These are phyloP conservation scores for Lampropteryx suffumata DNA, from an alignment of 2,888 invertebrate species.

Conservation along the genomic window DNA sequence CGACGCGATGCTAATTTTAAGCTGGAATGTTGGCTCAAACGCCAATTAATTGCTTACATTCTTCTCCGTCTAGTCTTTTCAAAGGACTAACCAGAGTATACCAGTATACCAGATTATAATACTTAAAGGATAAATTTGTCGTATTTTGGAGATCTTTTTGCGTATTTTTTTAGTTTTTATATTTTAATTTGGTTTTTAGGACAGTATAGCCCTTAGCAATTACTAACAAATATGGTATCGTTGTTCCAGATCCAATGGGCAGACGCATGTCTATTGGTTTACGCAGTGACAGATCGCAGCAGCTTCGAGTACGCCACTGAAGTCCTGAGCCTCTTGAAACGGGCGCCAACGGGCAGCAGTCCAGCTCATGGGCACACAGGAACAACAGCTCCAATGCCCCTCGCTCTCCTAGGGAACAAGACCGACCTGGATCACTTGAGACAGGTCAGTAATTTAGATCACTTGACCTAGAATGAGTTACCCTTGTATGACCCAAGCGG, in stretches of 20 bases:
- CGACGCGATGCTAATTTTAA: constrained; percentile 63
- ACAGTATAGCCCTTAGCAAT: no score
- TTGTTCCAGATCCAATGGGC: constrained; percentile 87
- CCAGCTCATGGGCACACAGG: constrained; percentile 84
- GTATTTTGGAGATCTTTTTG: constrained; percentile 17
- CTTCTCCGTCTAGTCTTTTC: constrained; percentile 57
- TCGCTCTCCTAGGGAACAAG: constrained; percentile 90
- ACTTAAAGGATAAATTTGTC: constrained; percentile 36
- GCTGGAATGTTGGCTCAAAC: constrained; percentile 68
- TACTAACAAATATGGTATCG: background rate
- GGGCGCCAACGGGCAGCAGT: constrained; percentile 76
- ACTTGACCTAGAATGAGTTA: no score
- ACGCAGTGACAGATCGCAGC: constrained; percentile 88
- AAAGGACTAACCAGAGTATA: constrained; percentile 29
- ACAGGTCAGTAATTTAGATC: constrained; percentile 78
- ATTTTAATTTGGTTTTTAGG: no score
- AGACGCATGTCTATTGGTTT: constrained; percentile 89
- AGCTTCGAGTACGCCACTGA: constrained; percentile 88
- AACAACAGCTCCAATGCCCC: constrained; percentile 76
- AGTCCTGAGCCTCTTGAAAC: constrained; percentile 83
- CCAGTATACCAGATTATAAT: constrained; percentile 33
- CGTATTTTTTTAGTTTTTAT: no score
- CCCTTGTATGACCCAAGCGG: background rate
- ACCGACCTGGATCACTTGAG: constrained; percentile 90
- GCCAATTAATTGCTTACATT: constrained; percentile 65